These are phyloP conservation scores for Tapirus indicus DNA, from an alignment of 2,797 vertebrate species.

Conservation along the genomic window DNA sequence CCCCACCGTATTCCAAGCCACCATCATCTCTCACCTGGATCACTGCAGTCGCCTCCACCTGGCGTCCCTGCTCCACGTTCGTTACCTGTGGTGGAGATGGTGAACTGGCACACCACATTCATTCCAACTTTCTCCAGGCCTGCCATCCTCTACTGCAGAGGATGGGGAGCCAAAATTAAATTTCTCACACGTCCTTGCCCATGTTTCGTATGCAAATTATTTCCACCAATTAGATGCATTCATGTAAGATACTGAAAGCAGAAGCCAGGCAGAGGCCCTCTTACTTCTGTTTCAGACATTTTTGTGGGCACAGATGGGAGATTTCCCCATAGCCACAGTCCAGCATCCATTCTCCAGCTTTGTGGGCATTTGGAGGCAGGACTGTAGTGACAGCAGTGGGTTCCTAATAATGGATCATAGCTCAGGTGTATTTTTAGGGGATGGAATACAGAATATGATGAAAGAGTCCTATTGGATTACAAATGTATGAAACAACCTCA, in stretches of 20 bases:
- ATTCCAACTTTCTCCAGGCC: not conserved
- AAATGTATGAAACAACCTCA: not conserved
- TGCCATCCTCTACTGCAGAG: not conserved
- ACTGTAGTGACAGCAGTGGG: not conserved
- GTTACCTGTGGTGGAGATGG: not conserved
- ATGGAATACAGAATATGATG: not conserved
- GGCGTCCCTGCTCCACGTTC: not conserved
- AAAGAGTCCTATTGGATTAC: not conserved
- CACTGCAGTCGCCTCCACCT: not conserved
- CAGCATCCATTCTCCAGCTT: not conserved
- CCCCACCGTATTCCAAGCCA: not conserved
- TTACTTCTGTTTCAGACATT: not conserved
- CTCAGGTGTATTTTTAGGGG: not conserved
- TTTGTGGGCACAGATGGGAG: not conserved
- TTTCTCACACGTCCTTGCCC: not conserved
- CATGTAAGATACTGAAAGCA: not conserved
- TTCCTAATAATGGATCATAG: not conserved
- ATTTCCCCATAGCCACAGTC: not conserved
- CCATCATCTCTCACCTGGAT: not conserved
- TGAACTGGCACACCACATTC: not conserved
- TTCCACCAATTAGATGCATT: not conserved
- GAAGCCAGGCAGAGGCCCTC: not conserved
- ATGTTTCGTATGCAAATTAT: not conserved
- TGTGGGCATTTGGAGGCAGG: not conserved
- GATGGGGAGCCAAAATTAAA: not conserved